These are phyloP conservation scores for Drepana arcuata DNA, from an alignment of 1,140 invertebrate genomes.

Conservation along the genomic window DNA sequence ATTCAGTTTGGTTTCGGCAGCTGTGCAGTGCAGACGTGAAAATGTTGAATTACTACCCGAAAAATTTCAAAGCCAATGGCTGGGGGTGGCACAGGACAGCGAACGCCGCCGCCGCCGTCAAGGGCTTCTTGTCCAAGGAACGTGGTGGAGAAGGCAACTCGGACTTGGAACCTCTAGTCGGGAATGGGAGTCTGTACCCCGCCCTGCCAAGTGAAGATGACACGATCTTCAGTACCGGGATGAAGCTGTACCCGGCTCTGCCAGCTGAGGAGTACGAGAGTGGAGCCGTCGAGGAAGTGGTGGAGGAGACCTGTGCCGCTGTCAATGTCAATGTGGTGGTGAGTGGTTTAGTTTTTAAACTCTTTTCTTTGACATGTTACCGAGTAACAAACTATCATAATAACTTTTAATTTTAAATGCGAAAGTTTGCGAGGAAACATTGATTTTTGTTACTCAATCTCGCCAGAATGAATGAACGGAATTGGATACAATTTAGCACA, in stretches of 20 bases:
- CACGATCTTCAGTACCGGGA: constrained; percentile 27
- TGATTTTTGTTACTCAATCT: too few relatives aligned
- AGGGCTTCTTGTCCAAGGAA: constrained; percentile 44
- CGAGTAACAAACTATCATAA: too few relatives aligned
- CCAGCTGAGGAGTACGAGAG: constrained; percentile 58
- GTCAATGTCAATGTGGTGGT: constrained; percentile 58
- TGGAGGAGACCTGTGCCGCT: constrained; percentile 57
- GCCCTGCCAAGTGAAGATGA: constrained; percentile 46
- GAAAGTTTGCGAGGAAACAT: too few relatives aligned
- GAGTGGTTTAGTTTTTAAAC: constrained; percentile 28
- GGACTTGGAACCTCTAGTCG: constrained; percentile 22
- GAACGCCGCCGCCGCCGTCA: constrained; percentile 35
- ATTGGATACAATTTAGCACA: too few relatives aligned
- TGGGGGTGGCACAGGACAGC: constrained; percentile 54
- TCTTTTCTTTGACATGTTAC: constrained; percentile 2
- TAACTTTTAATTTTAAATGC: too few relatives aligned
- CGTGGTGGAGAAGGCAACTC: constrained; percentile 30
- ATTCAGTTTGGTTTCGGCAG: not conserved
- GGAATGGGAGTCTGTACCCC: constrained; percentile 52
- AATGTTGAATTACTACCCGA: constrained; percentile 49
- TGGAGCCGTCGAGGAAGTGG: constrained; percentile 55
- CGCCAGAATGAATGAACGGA: too few relatives aligned
- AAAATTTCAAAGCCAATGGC: constrained; percentile 57
- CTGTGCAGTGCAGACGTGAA: not conserved
- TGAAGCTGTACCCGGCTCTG: constrained; percentile 53